Evolutionary conservation across 2,797 vertebrate species (phyloP), one percentile per base, ranked within the genome.

Genomic region (Danio jaintianensis): DNA sequence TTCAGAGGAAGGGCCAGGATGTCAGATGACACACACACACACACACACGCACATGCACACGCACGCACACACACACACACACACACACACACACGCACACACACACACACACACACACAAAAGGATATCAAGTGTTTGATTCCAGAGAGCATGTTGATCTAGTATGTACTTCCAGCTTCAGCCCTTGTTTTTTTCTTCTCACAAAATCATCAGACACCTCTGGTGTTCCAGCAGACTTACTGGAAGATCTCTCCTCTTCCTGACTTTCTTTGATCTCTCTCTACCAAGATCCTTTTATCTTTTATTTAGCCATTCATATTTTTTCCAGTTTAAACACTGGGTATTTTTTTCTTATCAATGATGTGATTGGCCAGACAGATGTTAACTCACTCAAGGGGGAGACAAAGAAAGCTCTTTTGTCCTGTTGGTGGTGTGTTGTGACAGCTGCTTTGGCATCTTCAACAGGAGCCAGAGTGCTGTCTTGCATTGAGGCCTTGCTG

Each of bases 371-470:
- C 63, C 56, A 63, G 70, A 36, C 62, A 61, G 81, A 78, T 74
- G 76, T 75, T 79, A n/a, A 70, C 76, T 73, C 67, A 42, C 66
- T 50, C 55, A 40, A 79, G 48, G 36, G 45, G 7, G 50, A 83
- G 48, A 78, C 80, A 77, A 61, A 78, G 47, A 16, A 62, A 59
- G 70, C 15, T 64, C 71, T 83, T 83, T 83, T 42, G 50, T 56
- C 50, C 69, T 66, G 16, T 5, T n/a, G 61, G 47, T 18, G 13
- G 47, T 74, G 18, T 83, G 82, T 70, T 83, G 64, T 79, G 76
- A 70, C 82, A 83, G 82, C 82, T 83, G 82, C 47, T 83, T 55
- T 83, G 70, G 76, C 76, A 55, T 83, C 64, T 75, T 75, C 50
- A 74, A 62, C 76, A 75, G 70, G 77, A 75, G 82, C 71, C 71